Evolutionary conservation across 2,113 vertebrate genomes (phyloP).

Genomic region (Callocephalon fimbriatum): DNA sequence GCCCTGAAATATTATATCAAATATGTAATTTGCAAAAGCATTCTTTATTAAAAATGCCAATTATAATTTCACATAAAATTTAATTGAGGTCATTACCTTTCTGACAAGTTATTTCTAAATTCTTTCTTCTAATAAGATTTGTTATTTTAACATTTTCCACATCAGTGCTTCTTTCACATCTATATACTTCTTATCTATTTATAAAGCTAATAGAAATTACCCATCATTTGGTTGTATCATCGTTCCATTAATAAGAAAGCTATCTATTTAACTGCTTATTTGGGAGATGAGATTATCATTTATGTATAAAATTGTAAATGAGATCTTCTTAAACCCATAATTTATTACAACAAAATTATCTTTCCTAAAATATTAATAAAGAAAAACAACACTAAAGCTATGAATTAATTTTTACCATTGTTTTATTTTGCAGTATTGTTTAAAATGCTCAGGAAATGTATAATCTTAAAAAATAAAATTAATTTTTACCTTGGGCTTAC

Average conservation of each 20-base stretch:
- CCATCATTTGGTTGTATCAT: conserved; percentile 43
- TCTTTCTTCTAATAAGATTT: conserved; percentile 73
- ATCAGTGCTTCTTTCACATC: conserved; percentile 66
- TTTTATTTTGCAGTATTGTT: neutral
- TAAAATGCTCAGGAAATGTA: neutral
- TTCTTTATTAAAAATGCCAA: conserved; percentile 80
- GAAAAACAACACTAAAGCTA: neutral
- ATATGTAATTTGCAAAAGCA: conserved; percentile 69
- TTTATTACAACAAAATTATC: neutral
- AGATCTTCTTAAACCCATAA: neutral
- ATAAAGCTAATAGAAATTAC: conserved; percentile 70
- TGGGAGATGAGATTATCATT: neutral
- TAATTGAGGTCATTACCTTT: conserved; percentile 82
- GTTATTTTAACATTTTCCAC: conserved; percentile 76
- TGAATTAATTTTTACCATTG: neutral
- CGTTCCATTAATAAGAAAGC: conserved; percentile 56
- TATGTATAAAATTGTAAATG: neutral
- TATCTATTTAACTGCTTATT: conserved; percentile 48
- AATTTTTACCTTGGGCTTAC: neutral
- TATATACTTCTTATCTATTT: conserved; percentile 66
- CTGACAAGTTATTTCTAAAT: conserved; percentile 77
- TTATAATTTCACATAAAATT: conserved; percentile 81
- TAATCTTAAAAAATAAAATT: neutral
- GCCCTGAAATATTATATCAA: conserved; percentile 70
- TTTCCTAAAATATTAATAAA: neutral